Conservation (phyloP, 2,113 vertebrate species). For the Lichenostomus cassidix region DNA sequence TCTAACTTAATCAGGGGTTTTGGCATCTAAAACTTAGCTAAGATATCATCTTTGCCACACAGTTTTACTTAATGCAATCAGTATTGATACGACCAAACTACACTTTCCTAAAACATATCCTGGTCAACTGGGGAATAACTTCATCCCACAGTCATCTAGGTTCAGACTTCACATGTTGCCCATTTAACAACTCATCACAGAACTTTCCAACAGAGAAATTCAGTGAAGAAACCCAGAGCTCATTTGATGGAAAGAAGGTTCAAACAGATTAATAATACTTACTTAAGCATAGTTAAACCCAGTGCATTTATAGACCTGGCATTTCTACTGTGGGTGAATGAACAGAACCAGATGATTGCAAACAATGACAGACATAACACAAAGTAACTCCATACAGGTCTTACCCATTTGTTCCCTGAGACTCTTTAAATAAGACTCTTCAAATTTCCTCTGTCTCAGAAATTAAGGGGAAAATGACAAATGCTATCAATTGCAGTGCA, state of each 20-base stretch:
- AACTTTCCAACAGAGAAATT: not conserved
- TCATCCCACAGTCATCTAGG: not conserved
- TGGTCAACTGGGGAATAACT: not conserved
- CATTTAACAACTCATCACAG: not conserved
- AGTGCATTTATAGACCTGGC: not conserved
- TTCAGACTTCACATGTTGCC: not conserved
- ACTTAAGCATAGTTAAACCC: not conserved
- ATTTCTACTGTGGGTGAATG: not conserved
- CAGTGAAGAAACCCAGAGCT: not conserved
- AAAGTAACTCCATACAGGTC: not conserved
- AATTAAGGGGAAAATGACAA: not conserved
- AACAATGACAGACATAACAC: not conserved
- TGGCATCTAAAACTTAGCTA: not conserved
- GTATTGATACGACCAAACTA: not conserved
- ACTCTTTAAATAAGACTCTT: not conserved
- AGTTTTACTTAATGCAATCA: not conserved
- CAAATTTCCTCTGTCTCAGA: not conserved
- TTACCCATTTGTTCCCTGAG: not conserved
- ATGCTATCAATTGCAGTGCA: not conserved
- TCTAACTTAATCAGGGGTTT: not conserved
- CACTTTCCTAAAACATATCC: not conserved
- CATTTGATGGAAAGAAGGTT: not conserved
- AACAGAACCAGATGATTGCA: not conserved
- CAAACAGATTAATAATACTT: not conserved
- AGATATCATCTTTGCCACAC: not conserved